Evolutionary conservation across 2,113 vertebrate genomes (phyloP), one percentile per base, ranked within the genome.

Genomic region (Pandion haliaetus): DNA sequence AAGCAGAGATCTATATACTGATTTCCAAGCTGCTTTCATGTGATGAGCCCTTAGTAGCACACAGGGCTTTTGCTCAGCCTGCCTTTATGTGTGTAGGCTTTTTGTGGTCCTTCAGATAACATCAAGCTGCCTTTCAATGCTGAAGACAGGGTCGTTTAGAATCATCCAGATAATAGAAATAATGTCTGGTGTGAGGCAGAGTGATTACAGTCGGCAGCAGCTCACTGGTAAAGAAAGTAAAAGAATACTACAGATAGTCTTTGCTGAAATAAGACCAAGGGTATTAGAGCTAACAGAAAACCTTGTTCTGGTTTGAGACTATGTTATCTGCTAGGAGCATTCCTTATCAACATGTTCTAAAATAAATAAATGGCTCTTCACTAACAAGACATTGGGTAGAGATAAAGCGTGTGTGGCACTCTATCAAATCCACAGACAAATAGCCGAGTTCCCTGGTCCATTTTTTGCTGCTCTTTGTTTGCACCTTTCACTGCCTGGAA

Each of bases 361-460:
- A 93, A 96, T 96, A 96, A 96, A 97, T 95, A 95, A 90, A 93
- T 95, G 79, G 9, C 63, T 94, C 86, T 97, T 95, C 84, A 87
- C 31, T 96, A 82, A 89, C 82, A 95, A 93, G 91, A 67, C 95
- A 90, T 44, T 83, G 62, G 45, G 36, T 73, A 78, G 74, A 88
- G 96, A 95, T 93, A 96, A 96, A 93, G 52, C 59, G n/a, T 93
- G 59, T 86, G 70, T 96, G 86, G 49, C 79, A 88, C 25, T 85
- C 61, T 85, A 72, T 83, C 81, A 90, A 91, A 96, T 61, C 52
- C 71, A 72, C 52, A 57, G 59, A 79, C 65, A 95, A 96, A 87
- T 77, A 96, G 83, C 47, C 0, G 1, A 70, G 42, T 69, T 82
- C 52, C 45, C 45, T 72, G 49, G 77, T 78, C 31, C 65, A 59